Conservation (phyloP, 2,888 invertebrate species). For the Bombylius discolor region DNA sequence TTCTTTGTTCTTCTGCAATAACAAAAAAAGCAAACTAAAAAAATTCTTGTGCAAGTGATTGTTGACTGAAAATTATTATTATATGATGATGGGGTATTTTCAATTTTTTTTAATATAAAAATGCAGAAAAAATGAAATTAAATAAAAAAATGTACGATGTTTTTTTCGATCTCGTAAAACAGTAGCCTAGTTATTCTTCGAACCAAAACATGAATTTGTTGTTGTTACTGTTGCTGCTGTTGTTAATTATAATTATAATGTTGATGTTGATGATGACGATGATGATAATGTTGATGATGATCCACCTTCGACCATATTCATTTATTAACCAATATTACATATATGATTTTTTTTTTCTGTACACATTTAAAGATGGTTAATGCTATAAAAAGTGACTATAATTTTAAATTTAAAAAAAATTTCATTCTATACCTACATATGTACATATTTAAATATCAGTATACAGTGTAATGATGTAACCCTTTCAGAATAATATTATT, state of each 20-base stretch:
- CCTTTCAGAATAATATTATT: not conserved
- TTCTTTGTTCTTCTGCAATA: not conserved
- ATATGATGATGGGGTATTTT: not conserved
- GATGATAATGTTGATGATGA: not conserved
- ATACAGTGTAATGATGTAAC: not conserved
- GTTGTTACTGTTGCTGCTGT: not conserved
- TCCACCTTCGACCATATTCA: not conserved
- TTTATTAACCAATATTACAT: too few species aligned
- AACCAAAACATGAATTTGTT: slow-evolving; percentile 10
- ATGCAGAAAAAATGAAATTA: not conserved
- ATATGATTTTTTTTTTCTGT: too few species aligned
- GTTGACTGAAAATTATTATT: not conserved
- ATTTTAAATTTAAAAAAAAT: too few species aligned
- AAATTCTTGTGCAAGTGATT: not conserved
- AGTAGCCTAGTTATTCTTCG: slow-evolving; percentile 13
- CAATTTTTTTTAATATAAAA: not conserved
- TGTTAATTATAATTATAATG: not conserved
- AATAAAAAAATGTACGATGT: not conserved
- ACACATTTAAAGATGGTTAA: too few species aligned
- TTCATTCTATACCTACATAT: too few species aligned
- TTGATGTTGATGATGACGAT: not conserved
- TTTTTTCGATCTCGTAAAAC: slow-evolving; percentile 7
- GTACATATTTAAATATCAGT: not conserved
- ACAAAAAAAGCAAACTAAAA: not conserved
- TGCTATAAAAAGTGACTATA: too few species aligned